Percentiles rank a stretch among this genome's conserved stretches.
These are phyloP conservation scores for Drosophila novamexicana DNA, from an alignment of 1,140 invertebrate species.

Conservation along the genomic window DNA sequence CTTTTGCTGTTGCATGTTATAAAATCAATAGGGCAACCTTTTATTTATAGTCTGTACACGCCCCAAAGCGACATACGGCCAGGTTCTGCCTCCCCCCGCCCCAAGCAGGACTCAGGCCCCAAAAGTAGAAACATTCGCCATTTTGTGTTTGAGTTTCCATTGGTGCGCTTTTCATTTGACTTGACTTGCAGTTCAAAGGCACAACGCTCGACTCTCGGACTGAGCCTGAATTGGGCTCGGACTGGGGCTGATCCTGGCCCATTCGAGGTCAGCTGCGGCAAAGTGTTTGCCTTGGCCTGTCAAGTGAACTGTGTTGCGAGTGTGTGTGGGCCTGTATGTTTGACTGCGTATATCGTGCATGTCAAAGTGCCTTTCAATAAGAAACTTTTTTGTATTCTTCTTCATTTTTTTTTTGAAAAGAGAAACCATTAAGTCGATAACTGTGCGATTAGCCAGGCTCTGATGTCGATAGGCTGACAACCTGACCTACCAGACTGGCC, in stretches of 20 bases:
- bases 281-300: conserved; percentile 60
- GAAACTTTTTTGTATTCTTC: conserved; percentile 19
- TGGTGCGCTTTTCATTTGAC: conserved; percentile 75
- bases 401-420: conserved; percentile 25
- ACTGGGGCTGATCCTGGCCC: conserved; percentile 29
- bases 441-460: conserved; percentile 78
- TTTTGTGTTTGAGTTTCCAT: conserved; percentile 65
- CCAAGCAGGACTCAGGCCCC: not conserved
- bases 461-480: conserved; percentile 66
- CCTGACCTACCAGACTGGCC: conserved; percentile 28
- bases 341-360: conserved; percentile 55
- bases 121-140: conserved; percentile 58
- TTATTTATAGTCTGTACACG: conserved; percentile 73
- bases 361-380: conserved; percentile 72
- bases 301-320: conserved; percentile 49
- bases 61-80: conserved; percentile 24
- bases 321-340: conserved; percentile 21
- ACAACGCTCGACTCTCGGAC: conserved; percentile 10
- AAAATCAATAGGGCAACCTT: conserved; percentile 75
- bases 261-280: conserved; percentile 62
- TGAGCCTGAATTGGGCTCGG: not conserved
- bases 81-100: not conserved
- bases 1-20: conserved; percentile 32
- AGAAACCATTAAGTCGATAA: conserved; percentile 80
- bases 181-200: conserved; percentile 79